These are phyloP conservation scores for Brevipalpus yothersi DNA, from an alignment of 1,140 invertebrate species.

Conservation along the genomic window DNA sequence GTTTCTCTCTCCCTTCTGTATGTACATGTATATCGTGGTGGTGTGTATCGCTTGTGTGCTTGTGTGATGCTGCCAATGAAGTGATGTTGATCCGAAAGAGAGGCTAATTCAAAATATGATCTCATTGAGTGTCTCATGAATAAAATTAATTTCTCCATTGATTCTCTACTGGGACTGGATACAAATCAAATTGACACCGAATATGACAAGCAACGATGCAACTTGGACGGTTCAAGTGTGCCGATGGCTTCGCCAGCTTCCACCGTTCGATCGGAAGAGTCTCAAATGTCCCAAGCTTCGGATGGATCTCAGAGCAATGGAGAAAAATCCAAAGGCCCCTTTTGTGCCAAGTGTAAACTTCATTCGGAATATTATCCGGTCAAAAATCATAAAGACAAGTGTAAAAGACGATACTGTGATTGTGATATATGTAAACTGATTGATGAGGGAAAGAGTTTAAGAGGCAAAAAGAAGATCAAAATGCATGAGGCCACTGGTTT, in stretches of 20 bases:
- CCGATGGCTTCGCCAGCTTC: background rate
- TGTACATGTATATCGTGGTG: background rate
- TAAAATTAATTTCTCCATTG: background rate
- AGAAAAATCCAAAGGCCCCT: background rate
- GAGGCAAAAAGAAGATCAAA: background rate
- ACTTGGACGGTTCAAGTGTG: background rate
- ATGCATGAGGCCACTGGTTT: too few species aligned
- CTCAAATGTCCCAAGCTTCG: background rate
- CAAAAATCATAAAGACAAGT: background rate
- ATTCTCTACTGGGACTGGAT: background rate
- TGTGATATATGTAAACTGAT: background rate
- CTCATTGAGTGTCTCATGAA: background rate
- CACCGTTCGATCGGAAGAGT: background rate
- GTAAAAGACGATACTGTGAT: background rate
- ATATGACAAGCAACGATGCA: background rate
- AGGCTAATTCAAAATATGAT: background rate
- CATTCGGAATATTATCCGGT: background rate
- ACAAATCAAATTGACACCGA: background rate
- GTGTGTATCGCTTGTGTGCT: too few species aligned
- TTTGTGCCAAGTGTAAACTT: background rate
- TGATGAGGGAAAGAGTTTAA: background rate
- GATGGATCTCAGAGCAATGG: background rate
- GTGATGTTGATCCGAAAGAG: too few species aligned
- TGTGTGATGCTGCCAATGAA: too few species aligned
- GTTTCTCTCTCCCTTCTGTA: background rate